Conservation (phyloP, 2,113 vertebrate genomes). For the Nettapus auritus region DNA sequence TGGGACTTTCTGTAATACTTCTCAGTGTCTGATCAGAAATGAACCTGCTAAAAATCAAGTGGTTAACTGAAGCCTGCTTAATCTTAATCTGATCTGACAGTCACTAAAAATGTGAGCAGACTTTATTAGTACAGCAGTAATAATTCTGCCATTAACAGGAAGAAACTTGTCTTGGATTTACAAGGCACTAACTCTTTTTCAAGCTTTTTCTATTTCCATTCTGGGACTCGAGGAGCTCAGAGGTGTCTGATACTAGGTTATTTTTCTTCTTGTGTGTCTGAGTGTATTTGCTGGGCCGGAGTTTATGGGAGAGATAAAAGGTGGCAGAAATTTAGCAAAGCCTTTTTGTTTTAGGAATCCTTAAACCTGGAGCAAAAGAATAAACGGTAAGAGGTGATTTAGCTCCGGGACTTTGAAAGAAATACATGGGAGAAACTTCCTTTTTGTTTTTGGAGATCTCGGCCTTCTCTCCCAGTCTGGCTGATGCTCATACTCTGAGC, state of each 20-base stretch:
- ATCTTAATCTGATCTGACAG: conserved; percentile 35
- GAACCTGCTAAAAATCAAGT: neutral
- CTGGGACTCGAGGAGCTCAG: neutral
- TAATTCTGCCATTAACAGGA: conserved; percentile 35
- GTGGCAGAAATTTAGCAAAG: neutral
- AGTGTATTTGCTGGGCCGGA: conserved; percentile 7
- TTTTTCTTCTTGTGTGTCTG: neutral
- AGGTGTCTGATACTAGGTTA: neutral
- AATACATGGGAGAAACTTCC: neutral
- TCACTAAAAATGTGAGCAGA: conserved; percentile 16
- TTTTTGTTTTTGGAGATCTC: neutral
- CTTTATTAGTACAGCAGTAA: neutral
- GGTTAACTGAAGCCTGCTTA: conserved; percentile 5
- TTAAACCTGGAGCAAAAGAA: neutral
- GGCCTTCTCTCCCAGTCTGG: neutral
- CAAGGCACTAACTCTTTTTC: neutral
- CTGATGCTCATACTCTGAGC: neutral
- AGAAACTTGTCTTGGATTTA: conserved; percentile 31
- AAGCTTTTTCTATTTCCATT: neutral
- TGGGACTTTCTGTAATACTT: neutral
- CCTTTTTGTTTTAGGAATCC: neutral
- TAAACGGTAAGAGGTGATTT: neutral
- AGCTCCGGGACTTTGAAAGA: neutral
- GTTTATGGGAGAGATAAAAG: conserved; percentile 13
- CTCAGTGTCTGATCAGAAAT: neutral